Conservation (phyloP, 2,113 vertebrate species). For the Sphyrna mokarran region DNA sequence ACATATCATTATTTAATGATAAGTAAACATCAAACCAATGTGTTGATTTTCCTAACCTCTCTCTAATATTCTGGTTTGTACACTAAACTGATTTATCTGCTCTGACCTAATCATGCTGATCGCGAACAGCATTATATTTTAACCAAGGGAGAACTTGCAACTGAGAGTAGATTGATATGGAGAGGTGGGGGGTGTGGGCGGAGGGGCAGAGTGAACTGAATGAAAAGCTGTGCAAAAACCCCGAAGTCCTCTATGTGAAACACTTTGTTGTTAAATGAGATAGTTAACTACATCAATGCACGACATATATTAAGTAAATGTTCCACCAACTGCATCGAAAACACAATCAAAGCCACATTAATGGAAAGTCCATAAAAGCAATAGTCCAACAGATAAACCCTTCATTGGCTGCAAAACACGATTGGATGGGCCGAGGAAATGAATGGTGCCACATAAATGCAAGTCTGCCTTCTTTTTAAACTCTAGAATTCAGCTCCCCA, state of each 20-base stretch:
- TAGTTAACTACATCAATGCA: not conserved
- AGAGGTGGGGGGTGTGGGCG: not conserved
- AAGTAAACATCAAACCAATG: not conserved
- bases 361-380: not conserved
- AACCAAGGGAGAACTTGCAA: not conserved
- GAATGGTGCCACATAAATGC: not conserved
- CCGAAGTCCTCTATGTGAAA: not conserved
- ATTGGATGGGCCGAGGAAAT: too few species aligned
- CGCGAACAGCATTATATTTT: not conserved
- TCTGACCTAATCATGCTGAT: not conserved
- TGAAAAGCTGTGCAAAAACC: not conserved
- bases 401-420: not conserved
- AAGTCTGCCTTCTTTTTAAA: not conserved
- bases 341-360: not conserved
- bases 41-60: not conserved
- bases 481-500: not conserved
- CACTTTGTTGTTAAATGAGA: not conserved
- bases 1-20: not conserved
- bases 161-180: not conserved
- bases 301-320: not conserved
- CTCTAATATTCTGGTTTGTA: not conserved
- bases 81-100: not conserved
- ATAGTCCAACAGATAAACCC: not conserved
- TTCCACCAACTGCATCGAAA: not conserved
- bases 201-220: not conserved